Evolutionary conservation across 2,888 invertebrate species (phyloP), one percentile per base, ranked within the genome.

Genomic region (Craniophora ligustri): DNA sequence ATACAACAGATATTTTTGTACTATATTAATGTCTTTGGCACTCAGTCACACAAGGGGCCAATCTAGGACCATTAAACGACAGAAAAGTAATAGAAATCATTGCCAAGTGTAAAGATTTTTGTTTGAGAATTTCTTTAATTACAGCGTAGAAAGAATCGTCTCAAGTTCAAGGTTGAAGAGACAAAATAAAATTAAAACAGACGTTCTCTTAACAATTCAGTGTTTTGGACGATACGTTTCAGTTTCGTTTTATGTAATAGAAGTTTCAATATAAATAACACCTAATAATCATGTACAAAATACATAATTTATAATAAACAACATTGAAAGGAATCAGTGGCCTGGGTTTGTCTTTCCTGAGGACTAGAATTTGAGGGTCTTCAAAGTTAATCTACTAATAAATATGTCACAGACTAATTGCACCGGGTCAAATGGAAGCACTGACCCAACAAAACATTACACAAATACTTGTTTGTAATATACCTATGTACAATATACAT

Each of bases 91-190:
- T 11, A 13, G n/a, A 49, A 61, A 38, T 49, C 1, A 49, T 46
- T 36, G 36, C 31, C 57, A 61, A 41, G 26, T 41, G 13, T 32
- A 8, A 31, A 11, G 14, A 15, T 26, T 51, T 21, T 6, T 8
- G 21, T 41, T 18, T 23, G 16, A 19, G 18, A 8, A 10, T 39
- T 8, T 32, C 14, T 13, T 11, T 8, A 23, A 31, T 11, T 13
- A 36, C 16, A 23, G 26, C 61, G 35, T 23, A 42, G 26, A 51
- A 41, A 61, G 5, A 40, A 41, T 36, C 10, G 18, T 16, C 10
- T 23, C 28, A 63, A 41, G 35, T 28, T 19, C 48, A 48, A 49
- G 66, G 42, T 48, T 21, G 35, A 18, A 30, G 5, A 13, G 13
- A 34, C n/a, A 26, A 26, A 26, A 26, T 26, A 61, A 42, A 42